phyloP scores from a whole-genome alignment of 1,140 invertebrate species.

The Drosophila littoralis region DNA sequence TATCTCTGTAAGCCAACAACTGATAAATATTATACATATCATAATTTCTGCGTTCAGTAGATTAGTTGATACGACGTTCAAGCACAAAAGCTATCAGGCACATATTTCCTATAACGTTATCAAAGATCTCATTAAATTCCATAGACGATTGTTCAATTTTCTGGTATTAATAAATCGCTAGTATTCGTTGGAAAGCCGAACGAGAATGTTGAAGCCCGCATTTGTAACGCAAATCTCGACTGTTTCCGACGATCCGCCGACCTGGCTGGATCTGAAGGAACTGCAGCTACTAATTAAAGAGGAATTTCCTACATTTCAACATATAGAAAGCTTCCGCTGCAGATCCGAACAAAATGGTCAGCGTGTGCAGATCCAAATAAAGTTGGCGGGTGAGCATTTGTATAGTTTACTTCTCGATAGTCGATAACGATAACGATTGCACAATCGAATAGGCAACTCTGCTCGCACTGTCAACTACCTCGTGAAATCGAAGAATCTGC shows the following conservation, averaged over 20 bases:
- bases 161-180: constrained; percentile 5
- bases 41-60: no score
- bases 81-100: no score
- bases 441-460: constrained; percentile 12
- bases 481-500: constrained; percentile 45
- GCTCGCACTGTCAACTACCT: constrained; percentile 42
- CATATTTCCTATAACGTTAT: neutral
- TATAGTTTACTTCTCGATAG: neutral
- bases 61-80: no score
- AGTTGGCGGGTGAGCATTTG: constrained; percentile 26
- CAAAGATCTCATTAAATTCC: neutral
- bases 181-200: constrained; percentile 23
- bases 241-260: constrained; percentile 20
- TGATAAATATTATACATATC: neutral
- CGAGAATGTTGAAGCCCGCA: constrained; percentile 39
- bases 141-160: neutral
- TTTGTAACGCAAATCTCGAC: constrained; percentile 44
- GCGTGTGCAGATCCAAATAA: constrained; percentile 40
- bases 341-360: constrained; percentile 40
- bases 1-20: no score
- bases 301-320: constrained; percentile 24
- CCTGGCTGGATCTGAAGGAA: constrained; percentile 51
- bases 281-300: constrained; percentile 35
- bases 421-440: neutral
- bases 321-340: constrained; percentile 22